Evolutionary conservation across 2,113 vertebrate species (phyloP), one percentile per base, ranked within the genome.

Genomic region (Gila orcuttii): DNA sequence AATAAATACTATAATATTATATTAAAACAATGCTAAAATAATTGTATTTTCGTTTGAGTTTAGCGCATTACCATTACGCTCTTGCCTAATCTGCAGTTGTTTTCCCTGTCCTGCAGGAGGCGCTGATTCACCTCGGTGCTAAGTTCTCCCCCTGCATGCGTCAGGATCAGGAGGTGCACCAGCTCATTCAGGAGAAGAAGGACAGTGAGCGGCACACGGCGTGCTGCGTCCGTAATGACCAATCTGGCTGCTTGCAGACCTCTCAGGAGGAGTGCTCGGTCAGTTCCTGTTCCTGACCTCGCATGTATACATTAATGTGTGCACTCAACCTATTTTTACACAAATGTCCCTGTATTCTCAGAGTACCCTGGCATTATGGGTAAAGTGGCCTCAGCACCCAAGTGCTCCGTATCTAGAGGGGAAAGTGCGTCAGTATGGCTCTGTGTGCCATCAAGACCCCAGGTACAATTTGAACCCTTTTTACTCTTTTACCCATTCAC

Each of bases 131-230:
- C 90, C 93, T 99, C 87, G 98, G 98, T 73, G 97, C 98, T 90
- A 99, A 99, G 94, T 99, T 96, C 92, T 97, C 98, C 0, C 98
- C 98, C 0, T 99, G 98, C 93, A 99, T 99, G 98, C 95, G 97
- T 78, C 97, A 97, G 92, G 98, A 99, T 89, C 94, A 96, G 78
- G 96, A 99, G 91, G 97, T 99, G 87, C 96, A 98, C 84, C 95
- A 94, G 55, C 95, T 98, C 88, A 98, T 99, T 91, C 95, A 93
- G 0, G 93, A 96, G 23, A 96, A 97, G 85, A 93, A 96, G 4
- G 95, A 95, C 71, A 95, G 95, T 1, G 98, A 99, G 92, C 95
- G 96, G 88, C 95, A 97, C 92, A 98, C 98, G 0, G 98, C 96
- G 25, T 99, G 98, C 94, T 99, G 98, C 0, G 97, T 99, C 86